Base-by-base conservation (phyloP, 2,113 vertebrate species). In the Elephantulus edwardii region DNA sequence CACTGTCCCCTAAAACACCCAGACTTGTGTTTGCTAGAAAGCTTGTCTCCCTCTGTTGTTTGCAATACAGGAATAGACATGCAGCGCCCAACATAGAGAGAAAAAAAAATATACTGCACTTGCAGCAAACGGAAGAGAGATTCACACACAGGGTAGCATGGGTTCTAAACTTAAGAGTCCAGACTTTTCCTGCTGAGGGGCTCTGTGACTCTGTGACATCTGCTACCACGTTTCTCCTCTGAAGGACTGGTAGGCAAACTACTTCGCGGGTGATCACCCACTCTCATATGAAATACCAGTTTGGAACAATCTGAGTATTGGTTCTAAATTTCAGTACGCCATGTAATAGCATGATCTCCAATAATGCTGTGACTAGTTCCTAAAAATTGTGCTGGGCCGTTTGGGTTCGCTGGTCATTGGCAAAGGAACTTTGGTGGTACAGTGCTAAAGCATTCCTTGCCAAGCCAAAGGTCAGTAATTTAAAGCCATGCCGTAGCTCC, bases 51-150 rank as follows among this genome's bases (percentile, higher is more conserved):
- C n/a, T 94, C 86, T 91, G 76, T 38, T 89, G 77, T 82, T 91
- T 95, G 68, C 35, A 87, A 70, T 96, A 93, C 48, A 76, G 28
- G 81, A 66, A 54, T 92, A 91, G 83, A 84, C 71, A 95, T 95
- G 62, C 81, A 94, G 42, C 60, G 54, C 68, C 93, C 93, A 90
- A 90, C 5, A 4, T 50, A 79, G 75, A 58, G 87, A 93, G 92
- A 78, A 92, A 89, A 42, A 81, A 62, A 38, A 71, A 50, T 50
- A 50, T 50, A 50, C 16, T 1, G 71, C 6, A 70, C 84, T 90
- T 82, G 24, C 68, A 93, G 46, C 70, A 77, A 60, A 75, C 56
- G 86, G 52, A 35, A 86, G 70, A 95, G 82, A 66, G 71, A 26
- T 83, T 1, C 68, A 64, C 38, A 83, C 48, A 52, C 13, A 75